A percentile compares a stretch with the other conserved stretches of the same genome.
Conservation (phyloP, 2,797 vertebrate species). For the Argyrosomus regius region DNA sequence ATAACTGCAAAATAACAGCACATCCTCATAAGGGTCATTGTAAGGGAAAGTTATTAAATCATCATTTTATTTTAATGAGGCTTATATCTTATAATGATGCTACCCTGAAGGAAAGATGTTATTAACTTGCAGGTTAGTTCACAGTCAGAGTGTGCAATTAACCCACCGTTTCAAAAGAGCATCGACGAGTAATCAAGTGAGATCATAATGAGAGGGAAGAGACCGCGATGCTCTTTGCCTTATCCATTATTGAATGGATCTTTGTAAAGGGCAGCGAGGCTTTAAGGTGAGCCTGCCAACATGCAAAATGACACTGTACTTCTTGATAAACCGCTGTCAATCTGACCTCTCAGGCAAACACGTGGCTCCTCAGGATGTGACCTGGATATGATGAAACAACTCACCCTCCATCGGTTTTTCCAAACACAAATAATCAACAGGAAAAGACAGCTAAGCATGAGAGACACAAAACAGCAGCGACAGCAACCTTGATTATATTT, state of each 20-base stretch:
- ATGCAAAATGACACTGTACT: constrained; percentile 62
- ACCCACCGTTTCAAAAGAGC: constrained; percentile 73
- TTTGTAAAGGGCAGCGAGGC: constrained; percentile 65
- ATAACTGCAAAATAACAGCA: constrained; percentile 57
- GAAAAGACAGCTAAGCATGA: not conserved
- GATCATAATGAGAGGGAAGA: constrained; percentile 75
- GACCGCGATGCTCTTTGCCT: constrained; percentile 56
- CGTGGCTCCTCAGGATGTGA: constrained; percentile 44
- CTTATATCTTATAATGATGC: constrained; percentile 79
- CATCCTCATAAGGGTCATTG: constrained; percentile 72
- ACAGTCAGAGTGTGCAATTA: constrained; percentile 77
- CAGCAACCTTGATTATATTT: constrained; percentile 7
- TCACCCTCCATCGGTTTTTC: constrained; percentile 15
- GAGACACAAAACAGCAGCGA: not conserved
- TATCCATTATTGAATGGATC: constrained; percentile 71
- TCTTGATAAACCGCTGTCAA: constrained; percentile 53
- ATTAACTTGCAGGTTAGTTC: constrained; percentile 85
- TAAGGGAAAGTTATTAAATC: constrained; percentile 81
- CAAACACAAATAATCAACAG: constrained; percentile 36
- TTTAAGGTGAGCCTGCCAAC: constrained; percentile 64
- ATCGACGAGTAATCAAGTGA: constrained; percentile 69
- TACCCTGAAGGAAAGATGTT: constrained; percentile 81
- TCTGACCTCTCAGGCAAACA: constrained; percentile 48
- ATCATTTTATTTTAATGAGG: constrained; percentile 83
- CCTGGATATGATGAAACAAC: constrained; percentile 43